A percentile compares a stretch with the other conserved stretches of the same genome.
phyloP scores from a whole-genome alignment of 2,113 vertebrate species.

The Notothenia coriiceps region DNA sequence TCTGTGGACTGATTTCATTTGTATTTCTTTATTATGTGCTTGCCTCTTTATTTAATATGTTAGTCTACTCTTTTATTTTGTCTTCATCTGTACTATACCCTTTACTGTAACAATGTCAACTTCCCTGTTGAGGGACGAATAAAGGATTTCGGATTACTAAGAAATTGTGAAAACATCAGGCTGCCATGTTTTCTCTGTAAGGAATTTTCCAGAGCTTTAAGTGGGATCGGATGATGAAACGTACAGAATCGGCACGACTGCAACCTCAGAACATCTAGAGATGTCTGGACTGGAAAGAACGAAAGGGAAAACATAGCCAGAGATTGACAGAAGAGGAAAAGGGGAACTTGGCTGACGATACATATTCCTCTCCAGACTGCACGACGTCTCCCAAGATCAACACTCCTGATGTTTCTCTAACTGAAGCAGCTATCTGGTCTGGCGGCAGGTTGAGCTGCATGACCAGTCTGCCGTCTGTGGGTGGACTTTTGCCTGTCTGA shows the following conservation, averaged over 20 bases:
- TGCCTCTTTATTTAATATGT: no score
- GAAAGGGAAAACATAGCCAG: background rate
- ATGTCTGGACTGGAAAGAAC: conserved; percentile 26
- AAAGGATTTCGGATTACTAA: background rate
- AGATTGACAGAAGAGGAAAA: background rate
- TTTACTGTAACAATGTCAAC: no score
- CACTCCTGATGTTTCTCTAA: conserved; percentile 37
- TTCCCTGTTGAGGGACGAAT: no score
- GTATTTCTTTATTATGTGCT: no score
- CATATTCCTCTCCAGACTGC: conserved; percentile 41
- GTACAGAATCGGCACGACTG: conserved; percentile 39
- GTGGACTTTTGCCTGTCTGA: conserved; percentile 73
- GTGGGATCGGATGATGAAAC: conserved; percentile 28
- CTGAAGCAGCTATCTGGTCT: conserved; percentile 52
- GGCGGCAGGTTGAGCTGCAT: conserved; percentile 22
- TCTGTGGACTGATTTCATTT: no score
- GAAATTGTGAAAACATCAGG: background rate
- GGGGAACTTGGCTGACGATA: conserved; percentile 30
- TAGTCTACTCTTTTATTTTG: no score
- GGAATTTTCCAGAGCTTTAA: conserved; percentile 26
- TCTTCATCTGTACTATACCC: no score
- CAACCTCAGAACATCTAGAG: background rate
- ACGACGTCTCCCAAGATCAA: conserved; percentile 71
- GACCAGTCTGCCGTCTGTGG: conserved; percentile 42
- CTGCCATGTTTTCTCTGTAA: background rate